Percentiles rank a stretch among this genome's conserved stretches.
Evolutionary conservation across 2,888 invertebrate genomes (phyloP).

Genomic region (Nipponacmea schrenckii): DNA sequence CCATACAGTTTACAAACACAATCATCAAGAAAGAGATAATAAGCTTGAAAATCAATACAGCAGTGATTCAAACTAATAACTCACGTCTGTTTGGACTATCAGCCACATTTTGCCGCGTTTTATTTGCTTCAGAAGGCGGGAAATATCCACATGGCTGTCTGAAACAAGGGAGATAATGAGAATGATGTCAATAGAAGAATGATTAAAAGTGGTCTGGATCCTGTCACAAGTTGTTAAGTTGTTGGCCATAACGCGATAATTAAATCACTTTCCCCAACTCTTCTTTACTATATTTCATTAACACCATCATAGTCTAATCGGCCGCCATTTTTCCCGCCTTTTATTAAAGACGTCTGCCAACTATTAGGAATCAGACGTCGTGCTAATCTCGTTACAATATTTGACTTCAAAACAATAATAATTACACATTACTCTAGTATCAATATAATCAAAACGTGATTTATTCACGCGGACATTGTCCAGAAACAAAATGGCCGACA

Average conservation of each 20-base stretch:
- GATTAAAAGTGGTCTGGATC: neutral
- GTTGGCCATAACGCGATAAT: conserved; percentile 2
- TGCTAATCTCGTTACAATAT: neutral
- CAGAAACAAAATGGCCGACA: too few species aligned
- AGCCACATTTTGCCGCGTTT: conserved; percentile 3
- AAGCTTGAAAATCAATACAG: neutral
- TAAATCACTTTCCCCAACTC: neutral
- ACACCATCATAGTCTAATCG: neutral
- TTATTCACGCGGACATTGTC: neutral
- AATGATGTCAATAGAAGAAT: neutral
- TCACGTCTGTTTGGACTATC: conserved; percentile 6
- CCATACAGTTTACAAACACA: too few species aligned
- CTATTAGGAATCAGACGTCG: conserved; percentile 5
- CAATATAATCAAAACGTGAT: conserved; percentile 2
- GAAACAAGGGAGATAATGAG: conserved; percentile 4
- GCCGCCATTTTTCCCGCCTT: neutral
- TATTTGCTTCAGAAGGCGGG: conserved; percentile 9
- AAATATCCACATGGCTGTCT: conserved; percentile 9
- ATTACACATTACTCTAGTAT: neutral
- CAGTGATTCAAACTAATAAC: conserved; percentile 8
- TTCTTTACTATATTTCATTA: neutral
- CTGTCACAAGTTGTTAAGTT: neutral
- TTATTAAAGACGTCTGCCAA: conserved; percentile 3
- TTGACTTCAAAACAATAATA: conserved; percentile 8
- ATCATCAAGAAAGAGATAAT: neutral